phyloP scores from a whole-genome alignment of 23 tunicate species.

The Halocynthia aurantium region DNA sequence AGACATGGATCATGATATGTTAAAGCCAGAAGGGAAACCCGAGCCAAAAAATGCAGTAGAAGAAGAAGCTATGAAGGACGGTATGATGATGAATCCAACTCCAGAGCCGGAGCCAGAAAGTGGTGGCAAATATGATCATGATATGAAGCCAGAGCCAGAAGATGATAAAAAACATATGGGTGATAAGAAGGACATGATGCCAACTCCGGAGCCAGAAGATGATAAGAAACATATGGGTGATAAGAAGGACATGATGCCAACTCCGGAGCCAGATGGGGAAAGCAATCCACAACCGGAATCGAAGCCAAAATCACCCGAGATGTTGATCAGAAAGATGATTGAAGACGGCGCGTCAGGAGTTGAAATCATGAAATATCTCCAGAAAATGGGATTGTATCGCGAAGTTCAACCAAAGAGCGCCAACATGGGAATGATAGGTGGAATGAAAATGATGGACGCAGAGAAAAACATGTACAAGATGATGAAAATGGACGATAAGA shows the following conservation, averaged over 20 bases:
- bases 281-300: neutral
- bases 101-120: neutral
- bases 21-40: too few relatives aligned
- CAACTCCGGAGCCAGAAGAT: neutral
- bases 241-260: neutral
- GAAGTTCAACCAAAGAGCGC: neutral
- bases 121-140: neutral
- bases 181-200: neutral
- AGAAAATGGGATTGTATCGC: neutral
- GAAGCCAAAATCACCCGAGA: neutral
- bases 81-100: neutral
- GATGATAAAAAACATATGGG: neutral
- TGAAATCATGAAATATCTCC: neutral
- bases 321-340: too few relatives aligned
- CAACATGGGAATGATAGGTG: neutral
- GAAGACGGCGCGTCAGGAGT: too few relatives aligned
- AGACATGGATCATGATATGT: too few relatives aligned
- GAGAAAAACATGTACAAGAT: neutral
- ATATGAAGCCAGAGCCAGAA: constrained; percentile 6
- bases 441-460: neutral
- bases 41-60: too few relatives aligned
- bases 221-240: neutral
- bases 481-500: neutral
- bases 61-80: neutral
- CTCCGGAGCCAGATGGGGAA: neutral